These are phyloP conservation scores for Clusia tigrina DNA, from an alignment of 2,888 invertebrate species.

Conservation along the genomic window DNA sequence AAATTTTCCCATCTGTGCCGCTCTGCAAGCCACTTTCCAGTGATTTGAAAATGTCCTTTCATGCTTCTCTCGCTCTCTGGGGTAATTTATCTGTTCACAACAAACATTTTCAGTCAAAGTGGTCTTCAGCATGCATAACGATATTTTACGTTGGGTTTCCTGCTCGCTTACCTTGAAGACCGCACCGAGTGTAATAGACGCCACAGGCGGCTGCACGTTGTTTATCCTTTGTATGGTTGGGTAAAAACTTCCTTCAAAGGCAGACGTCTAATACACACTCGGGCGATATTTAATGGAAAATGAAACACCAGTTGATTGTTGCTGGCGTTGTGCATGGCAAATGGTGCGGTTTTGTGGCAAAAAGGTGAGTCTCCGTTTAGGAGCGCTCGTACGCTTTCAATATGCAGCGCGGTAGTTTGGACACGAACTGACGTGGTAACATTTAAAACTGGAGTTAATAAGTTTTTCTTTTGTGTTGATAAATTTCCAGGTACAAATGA, in stretches of 20 bases:
- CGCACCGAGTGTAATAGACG: constrained; percentile 23
- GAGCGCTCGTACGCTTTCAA: constrained; percentile 16
- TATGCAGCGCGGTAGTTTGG: constrained; percentile 12
- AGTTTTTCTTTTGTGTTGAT: too few species aligned
- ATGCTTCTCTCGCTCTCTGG: constrained; percentile 36
- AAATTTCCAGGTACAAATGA: too few species aligned
- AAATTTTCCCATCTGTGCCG: background rate
- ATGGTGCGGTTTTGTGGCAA: background rate
- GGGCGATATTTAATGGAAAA: constrained; percentile 44
- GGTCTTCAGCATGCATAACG: too few species aligned
- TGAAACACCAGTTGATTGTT: constrained; percentile 61
- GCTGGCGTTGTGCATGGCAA: background rate
- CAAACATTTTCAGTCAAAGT: background rate
- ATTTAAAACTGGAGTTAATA: too few species aligned
- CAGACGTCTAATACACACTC: constrained; percentile 12
- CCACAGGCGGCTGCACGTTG: constrained; percentile 8
- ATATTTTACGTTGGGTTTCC: constrained; percentile 20
- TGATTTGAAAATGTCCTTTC: constrained; percentile 9
- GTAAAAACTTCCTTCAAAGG: background rate
- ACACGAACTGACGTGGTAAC: too few species aligned
- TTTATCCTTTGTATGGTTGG: constrained; percentile 13
- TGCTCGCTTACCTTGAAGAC: constrained; percentile 33
- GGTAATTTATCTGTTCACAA: constrained; percentile 22
- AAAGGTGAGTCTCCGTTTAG: background rate
- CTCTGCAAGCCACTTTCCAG: background rate